These are phyloP conservation scores for Tetramorium simillimum DNA, from an alignment of 1,140 invertebrate genomes.

Conservation along the genomic window DNA sequence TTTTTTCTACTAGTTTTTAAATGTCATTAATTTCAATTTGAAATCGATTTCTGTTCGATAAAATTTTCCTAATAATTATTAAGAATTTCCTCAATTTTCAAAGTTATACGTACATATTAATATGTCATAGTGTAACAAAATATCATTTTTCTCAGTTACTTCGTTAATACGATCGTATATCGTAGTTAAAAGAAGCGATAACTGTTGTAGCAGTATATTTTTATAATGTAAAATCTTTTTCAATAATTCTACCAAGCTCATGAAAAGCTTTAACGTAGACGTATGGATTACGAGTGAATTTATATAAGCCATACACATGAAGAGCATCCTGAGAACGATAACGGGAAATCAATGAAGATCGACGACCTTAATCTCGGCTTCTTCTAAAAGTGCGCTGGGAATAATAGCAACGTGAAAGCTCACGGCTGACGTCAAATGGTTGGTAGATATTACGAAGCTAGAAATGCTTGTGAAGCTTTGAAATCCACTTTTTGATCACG, in stretches of 20 bases:
- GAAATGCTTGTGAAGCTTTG: background rate
- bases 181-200: background rate
- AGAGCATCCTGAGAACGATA: background rate
- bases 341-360: slow-evolving; percentile 43
- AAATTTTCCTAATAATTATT: background rate
- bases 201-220: background rate
- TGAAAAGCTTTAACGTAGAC: background rate
- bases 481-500: background rate
- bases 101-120: background rate
- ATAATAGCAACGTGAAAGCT: slow-evolving; percentile 20
- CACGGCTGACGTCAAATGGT: slow-evolving; percentile 13
- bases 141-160: background rate
- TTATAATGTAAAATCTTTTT: background rate
- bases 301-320: background rate
- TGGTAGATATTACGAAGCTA: background rate
- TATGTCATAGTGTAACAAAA: background rate
- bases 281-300: background rate
- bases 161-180: background rate
- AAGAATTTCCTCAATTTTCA: background rate
- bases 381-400: slow-evolving; percentile 16
- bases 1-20: background rate
- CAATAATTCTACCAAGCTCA: background rate
- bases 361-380: slow-evolving; percentile 36
- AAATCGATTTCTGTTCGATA: background rate
- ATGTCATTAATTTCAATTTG: background rate